Conservation (phyloP, 2,888 invertebrate species). For the Polyommatus iphigenia region DNA sequence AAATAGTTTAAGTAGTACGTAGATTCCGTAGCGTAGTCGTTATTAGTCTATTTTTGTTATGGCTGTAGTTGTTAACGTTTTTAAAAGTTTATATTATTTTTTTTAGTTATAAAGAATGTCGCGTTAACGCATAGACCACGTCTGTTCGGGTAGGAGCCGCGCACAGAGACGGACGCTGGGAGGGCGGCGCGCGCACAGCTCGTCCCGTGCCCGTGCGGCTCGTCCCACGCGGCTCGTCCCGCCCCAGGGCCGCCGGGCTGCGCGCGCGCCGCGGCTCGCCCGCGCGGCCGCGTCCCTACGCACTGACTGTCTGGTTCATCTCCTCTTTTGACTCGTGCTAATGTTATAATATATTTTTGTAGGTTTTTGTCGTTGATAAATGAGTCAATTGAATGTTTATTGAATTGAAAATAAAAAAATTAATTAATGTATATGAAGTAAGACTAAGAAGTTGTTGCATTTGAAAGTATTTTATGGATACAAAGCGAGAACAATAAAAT, state of each 20-base stretch:
- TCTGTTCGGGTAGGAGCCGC: slow-evolving; percentile 57
- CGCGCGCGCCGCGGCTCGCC: slow-evolving; percentile 39
- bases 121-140: slow-evolving; percentile 54
- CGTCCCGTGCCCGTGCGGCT: slow-evolving; percentile 36
- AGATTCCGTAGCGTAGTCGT: slow-evolving; percentile 76
- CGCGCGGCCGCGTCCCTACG: slow-evolving; percentile 44
- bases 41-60: slow-evolving; percentile 79
- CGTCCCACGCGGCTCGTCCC: slow-evolving; percentile 34
- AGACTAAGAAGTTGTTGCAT: slow-evolving; percentile 80
- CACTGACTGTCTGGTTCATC: slow-evolving; percentile 49
- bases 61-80: slow-evolving; percentile 79
- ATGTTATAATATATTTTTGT: slow-evolving; percentile 79
- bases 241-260: slow-evolving; percentile 31
- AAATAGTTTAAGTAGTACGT: slow-evolving; percentile 74
- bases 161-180: slow-evolving; percentile 39
- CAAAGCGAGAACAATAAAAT: slow-evolving; percentile 79
- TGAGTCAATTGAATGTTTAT: slow-evolving; percentile 80
- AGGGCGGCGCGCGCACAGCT: slow-evolving; percentile 40
- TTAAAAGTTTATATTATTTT: slow-evolving; percentile 73
- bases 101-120: slow-evolving; percentile 67
- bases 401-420: slow-evolving; percentile 71
- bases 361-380: slow-evolving; percentile 79
- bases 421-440: slow-evolving; percentile 76
- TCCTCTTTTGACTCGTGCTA: slow-evolving; percentile 73
- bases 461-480: slow-evolving; percentile 79